Evolutionary conservation across 2,113 vertebrate species (phyloP), one percentile per base, ranked within the genome.

Genomic region (Phylloscopus trochilus): DNA sequence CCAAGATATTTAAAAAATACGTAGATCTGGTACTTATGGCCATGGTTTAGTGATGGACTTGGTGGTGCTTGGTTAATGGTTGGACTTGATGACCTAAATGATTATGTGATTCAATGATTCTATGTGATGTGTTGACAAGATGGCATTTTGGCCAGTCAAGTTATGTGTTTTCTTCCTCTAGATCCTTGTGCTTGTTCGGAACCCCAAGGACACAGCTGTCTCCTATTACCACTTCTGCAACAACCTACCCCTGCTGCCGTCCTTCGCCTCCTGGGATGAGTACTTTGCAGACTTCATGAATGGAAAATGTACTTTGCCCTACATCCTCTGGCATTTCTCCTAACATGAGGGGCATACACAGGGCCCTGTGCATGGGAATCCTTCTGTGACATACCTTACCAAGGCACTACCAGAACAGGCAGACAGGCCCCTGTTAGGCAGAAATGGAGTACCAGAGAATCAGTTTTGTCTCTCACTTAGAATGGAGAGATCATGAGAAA

Each of bases 191-290:
- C 41, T 97, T 3, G 44, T 95, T 87, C 76, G n/a, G 33, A 97
- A 97, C 37, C 91, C 92, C 44, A 97, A 97, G 77, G 89, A 96
- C 49, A 82, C 37, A 0, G 91, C 92, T 33, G 92, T 96, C 31
- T 97, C 91, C 27, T 97, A 91, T 60, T 97, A 90, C 66, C 92
- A 95, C 37, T 95, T 97, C 85, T 62, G 6, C 72, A 95, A 96
- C 60, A 83, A 80, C 21, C 66, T 96, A n/a, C 67, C 86, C 7
- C 0, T n/a, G 15, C 4, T 78, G 59, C 94, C 81, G 0, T 87
- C 75, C 33, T 84, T 68, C 0, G 0, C 46, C 26, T 92, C 79
- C 73, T 97, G 97, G 95, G 77, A 96, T 75, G 92, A 95, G 7
- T 96, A 83, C 52, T 97, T 96, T 66, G 7, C 21, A 80, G 78